Evolutionary conservation across 2,888 invertebrate species (phyloP), one percentile per base, ranked within the genome.

Genomic region (Epiblema foenella): DNA sequence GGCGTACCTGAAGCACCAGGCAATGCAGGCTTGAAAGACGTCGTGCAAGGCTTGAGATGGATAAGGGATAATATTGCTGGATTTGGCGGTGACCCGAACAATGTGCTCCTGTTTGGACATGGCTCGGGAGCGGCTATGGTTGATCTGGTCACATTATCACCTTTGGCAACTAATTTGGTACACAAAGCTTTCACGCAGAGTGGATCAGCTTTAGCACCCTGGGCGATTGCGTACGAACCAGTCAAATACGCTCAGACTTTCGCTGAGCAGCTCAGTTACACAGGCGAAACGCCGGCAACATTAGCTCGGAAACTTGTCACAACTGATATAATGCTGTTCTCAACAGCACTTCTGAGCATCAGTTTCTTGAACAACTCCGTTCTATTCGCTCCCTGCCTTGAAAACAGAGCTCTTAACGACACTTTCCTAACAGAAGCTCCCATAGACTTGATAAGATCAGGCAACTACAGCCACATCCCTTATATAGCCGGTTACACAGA

Each of bases 1-100:
- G 94, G 95, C 15, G 93, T 91, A 0, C 75, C 85, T 9, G 94
- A 94, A 77, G 95, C 95, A 1, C 95, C 96, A 0, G 98, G 98
- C 0, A 98, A 98, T 84, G 95, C 97, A 76, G 98, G 98, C 0
- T 86, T 98, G 29, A 95, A 96, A 83, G 98, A 98, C 84, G 96
- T 98, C 75, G 94, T 96, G 74, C 94, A 97, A 89, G 97, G 96
- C 0, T 88, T 98, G 67, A 85, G 94, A 74, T 97, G 97, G 97
- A 93, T 97, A 0, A 94, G 95, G 76, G 93, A 95, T 65, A 96
- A 98, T 82, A 96, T 97, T 51, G 89, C 79, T 1, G 90, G 93
- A 58, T 97, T 98, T 82, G 96, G 97, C 10, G 98, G 97, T 0
- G 95, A 98, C 85, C 95, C 95, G 0, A 94, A 94, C 54, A 95